A percentile compares a stretch with the other conserved stretches of the same genome.
phyloP scores from a whole-genome alignment of 2,888 invertebrate species.

The Nezara viridula region DNA sequence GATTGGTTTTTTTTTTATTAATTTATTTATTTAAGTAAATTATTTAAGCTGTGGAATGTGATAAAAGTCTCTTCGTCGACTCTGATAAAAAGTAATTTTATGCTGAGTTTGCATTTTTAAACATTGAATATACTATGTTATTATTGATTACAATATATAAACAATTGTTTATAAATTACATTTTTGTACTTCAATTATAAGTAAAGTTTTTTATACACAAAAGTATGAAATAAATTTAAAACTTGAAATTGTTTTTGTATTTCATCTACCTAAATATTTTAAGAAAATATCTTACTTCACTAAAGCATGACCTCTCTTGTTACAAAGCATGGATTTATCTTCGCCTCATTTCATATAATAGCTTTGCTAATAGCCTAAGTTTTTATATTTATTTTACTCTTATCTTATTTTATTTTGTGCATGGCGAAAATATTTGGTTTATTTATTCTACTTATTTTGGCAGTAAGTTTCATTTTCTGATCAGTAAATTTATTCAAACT shows the following conservation, averaged over 20 bases:
- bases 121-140: slow-evolving; percentile 45
- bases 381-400: not conserved
- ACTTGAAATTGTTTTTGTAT: slow-evolving; percentile 43
- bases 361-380: slow-evolving; percentile 6
- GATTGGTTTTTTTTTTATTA: slow-evolving; percentile 48
- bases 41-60: slow-evolving; percentile 52
- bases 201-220: slow-evolving; percentile 57
- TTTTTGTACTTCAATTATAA: slow-evolving; percentile 55
- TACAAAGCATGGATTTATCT: slow-evolving; percentile 28
- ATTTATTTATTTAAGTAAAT: slow-evolving; percentile 56
- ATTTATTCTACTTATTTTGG: not conserved
- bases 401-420: not conserved
- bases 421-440: not conserved
- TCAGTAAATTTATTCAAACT: not conserved
- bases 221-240: slow-evolving; percentile 56
- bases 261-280: slow-evolving; percentile 41
- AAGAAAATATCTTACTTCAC: not conserved
- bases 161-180: slow-evolving; percentile 50
- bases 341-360: not conserved
- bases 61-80: slow-evolving; percentile 8
- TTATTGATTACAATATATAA: slow-evolving; percentile 46
- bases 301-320: not conserved
- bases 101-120: slow-evolving; percentile 40
- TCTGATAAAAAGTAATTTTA: slow-evolving; percentile 7
- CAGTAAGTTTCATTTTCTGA: not conserved